phyloP scores from a whole-genome alignment of 2,113 vertebrate genomes.

The Phyllostomus discolor region DNA sequence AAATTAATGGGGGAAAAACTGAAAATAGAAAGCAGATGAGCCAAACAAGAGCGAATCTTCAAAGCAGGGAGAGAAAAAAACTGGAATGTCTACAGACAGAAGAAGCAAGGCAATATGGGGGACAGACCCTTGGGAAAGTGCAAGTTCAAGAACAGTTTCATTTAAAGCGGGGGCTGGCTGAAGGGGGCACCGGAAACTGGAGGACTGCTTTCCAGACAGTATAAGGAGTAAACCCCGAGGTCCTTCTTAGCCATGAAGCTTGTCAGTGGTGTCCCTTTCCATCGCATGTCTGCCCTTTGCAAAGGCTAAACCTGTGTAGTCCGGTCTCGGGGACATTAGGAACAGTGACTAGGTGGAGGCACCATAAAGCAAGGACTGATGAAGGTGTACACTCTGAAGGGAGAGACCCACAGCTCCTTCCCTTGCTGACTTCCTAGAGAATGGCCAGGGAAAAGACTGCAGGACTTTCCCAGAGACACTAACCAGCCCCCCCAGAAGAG shows the following conservation, averaged over 20 bases:
- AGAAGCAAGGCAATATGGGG: background rate
- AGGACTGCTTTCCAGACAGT: background rate
- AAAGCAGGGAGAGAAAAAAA: background rate
- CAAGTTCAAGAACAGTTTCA: background rate
- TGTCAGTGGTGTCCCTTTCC: background rate
- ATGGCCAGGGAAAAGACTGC: background rate
- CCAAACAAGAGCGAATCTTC: background rate
- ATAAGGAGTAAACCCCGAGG: background rate
- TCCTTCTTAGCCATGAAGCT: background rate
- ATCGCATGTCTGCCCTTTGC: background rate
- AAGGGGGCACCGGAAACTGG: background rate
- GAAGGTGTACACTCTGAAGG: too few species aligned
- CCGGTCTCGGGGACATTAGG: background rate
- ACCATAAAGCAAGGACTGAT: background rate
- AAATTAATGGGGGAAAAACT: background rate
- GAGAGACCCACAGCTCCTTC: background rate
- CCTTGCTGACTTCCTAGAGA: background rate
- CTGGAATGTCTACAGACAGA: background rate
- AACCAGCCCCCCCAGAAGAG: background rate
- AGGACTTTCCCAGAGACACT: background rate
- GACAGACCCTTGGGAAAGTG: background rate
- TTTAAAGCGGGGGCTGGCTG: background rate
- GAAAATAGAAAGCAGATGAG: background rate
- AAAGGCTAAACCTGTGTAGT: background rate
- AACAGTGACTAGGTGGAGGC: background rate